Evolutionary conservation across 2,888 invertebrate genomes (phyloP).

Genomic region (Gari tellinella): DNA sequence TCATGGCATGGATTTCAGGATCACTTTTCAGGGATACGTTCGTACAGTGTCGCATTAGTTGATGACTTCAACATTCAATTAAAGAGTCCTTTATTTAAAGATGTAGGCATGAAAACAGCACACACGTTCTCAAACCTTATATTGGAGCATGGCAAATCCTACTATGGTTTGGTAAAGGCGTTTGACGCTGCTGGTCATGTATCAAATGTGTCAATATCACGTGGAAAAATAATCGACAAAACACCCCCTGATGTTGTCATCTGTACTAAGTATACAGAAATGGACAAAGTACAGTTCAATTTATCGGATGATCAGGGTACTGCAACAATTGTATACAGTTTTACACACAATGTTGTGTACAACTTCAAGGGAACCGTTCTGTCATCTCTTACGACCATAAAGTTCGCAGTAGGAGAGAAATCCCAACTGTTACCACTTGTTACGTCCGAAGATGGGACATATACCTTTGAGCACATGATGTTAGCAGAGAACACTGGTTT

Average conservation of each 20-base stretch:
- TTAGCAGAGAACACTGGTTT: slow-evolving; percentile 8
- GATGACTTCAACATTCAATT: neutral
- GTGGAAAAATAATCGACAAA: slow-evolving; percentile 39
- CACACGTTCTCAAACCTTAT: slow-evolving; percentile 26
- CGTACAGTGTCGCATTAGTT: slow-evolving; percentile 41
- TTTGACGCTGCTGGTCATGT: slow-evolving; percentile 52
- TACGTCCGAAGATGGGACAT: slow-evolving; percentile 9
- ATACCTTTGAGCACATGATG: slow-evolving; percentile 15
- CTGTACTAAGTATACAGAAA: slow-evolving; percentile 26
- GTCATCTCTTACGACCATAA: neutral
- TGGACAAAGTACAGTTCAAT: neutral
- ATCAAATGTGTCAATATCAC: slow-evolving; percentile 29
- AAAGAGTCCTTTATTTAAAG: neutral
- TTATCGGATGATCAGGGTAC: neutral
- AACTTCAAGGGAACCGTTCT: slow-evolving; percentile 3
- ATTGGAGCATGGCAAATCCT: slow-evolving; percentile 36
- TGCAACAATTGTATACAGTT: neutral
- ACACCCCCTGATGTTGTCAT: slow-evolving; percentile 45
- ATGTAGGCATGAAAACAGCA: slow-evolving; percentile 15
- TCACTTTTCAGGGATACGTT: slow-evolving; percentile 43
- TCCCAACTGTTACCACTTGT: slow-evolving; percentile 3
- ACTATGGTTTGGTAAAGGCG: slow-evolving; percentile 54
- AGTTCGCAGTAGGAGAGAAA: slow-evolving; percentile 3
- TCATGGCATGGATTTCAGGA: slow-evolving; percentile 58
- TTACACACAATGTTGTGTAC: slow-evolving; percentile 13